Percentiles rank a stretch among this genome's conserved stretches.
Evolutionary conservation across 1,140 invertebrate genomes (phyloP).

Genomic region (Orussus abietinus): DNA sequence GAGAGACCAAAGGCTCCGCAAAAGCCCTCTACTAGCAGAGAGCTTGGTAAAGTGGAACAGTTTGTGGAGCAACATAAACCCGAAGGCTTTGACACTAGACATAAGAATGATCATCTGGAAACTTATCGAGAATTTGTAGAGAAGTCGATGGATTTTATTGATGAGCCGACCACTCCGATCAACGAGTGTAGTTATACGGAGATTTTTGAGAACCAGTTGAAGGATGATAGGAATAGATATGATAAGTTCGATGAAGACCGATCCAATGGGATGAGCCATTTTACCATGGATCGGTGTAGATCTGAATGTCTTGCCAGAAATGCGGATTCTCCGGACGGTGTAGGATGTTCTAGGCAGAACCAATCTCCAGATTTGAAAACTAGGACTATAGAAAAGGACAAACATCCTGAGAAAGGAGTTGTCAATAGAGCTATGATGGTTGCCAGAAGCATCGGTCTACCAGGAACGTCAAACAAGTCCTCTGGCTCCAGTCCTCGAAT

Average conservation of each 20-base stretch:
- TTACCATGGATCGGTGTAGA: constrained; percentile 17
- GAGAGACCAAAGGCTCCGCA: constrained; percentile 27
- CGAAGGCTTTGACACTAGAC: constrained; percentile 6
- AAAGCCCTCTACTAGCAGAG: constrained; percentile 19
- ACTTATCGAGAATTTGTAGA: constrained; percentile 36
- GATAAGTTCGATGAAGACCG: too few species aligned
- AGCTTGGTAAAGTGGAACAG: constrained; percentile 22
- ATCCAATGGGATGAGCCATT: too few species aligned
- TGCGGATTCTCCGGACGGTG: constrained; percentile 30
- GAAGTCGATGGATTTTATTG: constrained; percentile 34
- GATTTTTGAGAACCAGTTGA: constrained; percentile 28
- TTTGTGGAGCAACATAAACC: constrained; percentile 13
- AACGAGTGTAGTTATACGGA: constrained; percentile 23
- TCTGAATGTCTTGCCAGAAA: constrained; percentile 16
- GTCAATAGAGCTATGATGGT: constrained; percentile 55
- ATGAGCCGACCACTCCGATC: constrained; percentile 20
- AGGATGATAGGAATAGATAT: constrained; percentile 27
- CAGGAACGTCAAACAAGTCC: constrained; percentile 39
- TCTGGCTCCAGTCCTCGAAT: constrained; percentile 46
- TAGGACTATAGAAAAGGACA: constrained; percentile 37
- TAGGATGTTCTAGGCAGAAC: constrained; percentile 26
- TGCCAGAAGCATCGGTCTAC: constrained; percentile 50
- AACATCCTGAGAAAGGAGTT: constrained; percentile 41
- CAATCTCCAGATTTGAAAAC: constrained; percentile 19
- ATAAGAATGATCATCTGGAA: constrained; percentile 27